Evolutionary conservation across 2,888 invertebrate species (phyloP), one percentile per base, ranked within the genome.

Genomic region (Melanargia galathea): DNA sequence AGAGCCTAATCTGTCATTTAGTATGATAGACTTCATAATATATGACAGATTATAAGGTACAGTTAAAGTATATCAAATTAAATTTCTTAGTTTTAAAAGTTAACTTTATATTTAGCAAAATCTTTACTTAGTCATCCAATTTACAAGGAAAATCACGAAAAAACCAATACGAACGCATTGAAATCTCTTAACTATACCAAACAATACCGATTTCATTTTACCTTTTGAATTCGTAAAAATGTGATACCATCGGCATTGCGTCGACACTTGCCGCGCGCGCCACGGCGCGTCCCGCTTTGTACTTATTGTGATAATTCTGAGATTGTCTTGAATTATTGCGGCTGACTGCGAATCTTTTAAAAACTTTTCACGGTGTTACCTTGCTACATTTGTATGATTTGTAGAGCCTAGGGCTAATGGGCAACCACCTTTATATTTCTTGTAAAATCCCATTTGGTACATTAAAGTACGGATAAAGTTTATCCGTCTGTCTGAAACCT

Each of bases 221-320:
- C 40, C 16, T 18, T 16, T 43, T 7, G 40, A 38, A 38, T 8
- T 43, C 40, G 18, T 43, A 16, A 43, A 43, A 43, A 43, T 13
- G n/a, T 16, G 40, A 43, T 43, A 43, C 18, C 16, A 43, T 43
- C 40, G n/a, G 40, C 16, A 18, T 18, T 18, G 16, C 40, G 5
- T n/a, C n/a, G 18, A 43, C 16, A 43, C 40, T 35, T 8, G 40
- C 16, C 6, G 13, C 1, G 40, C 7, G 38, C 13, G 7, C 38
- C 11, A 3, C 38, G 13, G 1, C 40, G 16, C 40, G 16, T 30
- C 30, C 8, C 8, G 16, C 16, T 43, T 16, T 43, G 6, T 16
- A 16, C 40, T 43, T 43, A 43, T 43, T 43, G 40, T 43, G 40
- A 43, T 43, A 16, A 43, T 35, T 35, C 13, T 8, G 40, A 43